Conservation (phyloP, 1,140 invertebrate species). For the Drosophila azteca region DNA sequence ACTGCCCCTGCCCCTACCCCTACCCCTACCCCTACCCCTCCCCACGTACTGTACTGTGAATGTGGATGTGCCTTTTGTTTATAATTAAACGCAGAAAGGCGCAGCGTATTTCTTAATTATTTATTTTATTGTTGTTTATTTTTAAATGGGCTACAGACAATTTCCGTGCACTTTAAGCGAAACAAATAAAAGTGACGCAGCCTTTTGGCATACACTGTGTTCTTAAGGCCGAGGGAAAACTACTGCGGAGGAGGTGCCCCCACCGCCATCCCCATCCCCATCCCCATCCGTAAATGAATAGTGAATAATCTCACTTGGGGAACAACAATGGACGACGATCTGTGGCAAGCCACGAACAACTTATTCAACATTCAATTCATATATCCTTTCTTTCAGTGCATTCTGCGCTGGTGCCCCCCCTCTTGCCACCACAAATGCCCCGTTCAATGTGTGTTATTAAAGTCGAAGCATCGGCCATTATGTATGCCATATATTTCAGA, state of each 20-base stretch:
- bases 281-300: no score
- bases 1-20: no score
- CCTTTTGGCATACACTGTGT: slow-evolving; percentile 36
- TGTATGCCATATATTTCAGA: slow-evolving; percentile 51
- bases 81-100: slow-evolving; percentile 74
- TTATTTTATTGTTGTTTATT: slow-evolving; percentile 83
- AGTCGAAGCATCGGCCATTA: slow-evolving; percentile 53
- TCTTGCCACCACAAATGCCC: slow-evolving; percentile 36
- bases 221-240: background rate
- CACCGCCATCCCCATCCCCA: no score
- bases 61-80: slow-evolving; percentile 59
- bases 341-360: no score
- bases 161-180: slow-evolving; percentile 79
- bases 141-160: slow-evolving; percentile 82
- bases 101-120: slow-evolving; percentile 78
- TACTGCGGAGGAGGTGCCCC: no score
- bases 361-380: no score
- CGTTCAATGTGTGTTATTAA: slow-evolving; percentile 50
- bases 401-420: no score
- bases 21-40: no score
- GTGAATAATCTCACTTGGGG: no score
- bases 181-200: slow-evolving; percentile 81
- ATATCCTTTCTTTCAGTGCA: no score
- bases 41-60: slow-evolving; percentile 4
- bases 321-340: no score